These are phyloP conservation scores for Babyrousa celebensis DNA, from an alignment of 2,797 vertebrate genomes.

Conservation along the genomic window DNA sequence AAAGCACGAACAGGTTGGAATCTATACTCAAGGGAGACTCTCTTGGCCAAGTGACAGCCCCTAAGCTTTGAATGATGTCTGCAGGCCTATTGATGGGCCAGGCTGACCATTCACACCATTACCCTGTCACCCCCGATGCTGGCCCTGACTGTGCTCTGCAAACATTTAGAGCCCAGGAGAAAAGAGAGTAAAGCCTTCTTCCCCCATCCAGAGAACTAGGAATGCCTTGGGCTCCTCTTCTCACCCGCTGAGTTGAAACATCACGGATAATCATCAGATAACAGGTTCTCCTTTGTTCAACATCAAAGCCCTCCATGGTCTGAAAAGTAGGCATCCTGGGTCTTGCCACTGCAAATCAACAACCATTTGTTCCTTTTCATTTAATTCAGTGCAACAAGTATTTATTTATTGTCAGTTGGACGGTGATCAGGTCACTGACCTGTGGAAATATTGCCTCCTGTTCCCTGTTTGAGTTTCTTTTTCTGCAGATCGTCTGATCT, in stretches of 20 bases:
- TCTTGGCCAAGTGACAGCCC: not conserved
- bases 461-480: not conserved
- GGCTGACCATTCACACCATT: not conserved
- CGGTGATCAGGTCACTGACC: not conserved
- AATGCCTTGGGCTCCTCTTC: not conserved
- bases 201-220: not conserved
- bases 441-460: not conserved
- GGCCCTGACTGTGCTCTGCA: not conserved
- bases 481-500: not conserved
- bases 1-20: not conserved
- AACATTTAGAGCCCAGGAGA: not conserved
- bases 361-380: not conserved
- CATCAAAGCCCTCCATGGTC: not conserved
- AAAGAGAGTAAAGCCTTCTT: not conserved
- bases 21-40: not conserved
- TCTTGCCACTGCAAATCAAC: not conserved
- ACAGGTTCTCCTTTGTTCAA: not conserved
- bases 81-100: not conserved
- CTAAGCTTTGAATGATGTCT: not conserved
- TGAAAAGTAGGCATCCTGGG: not conserved
- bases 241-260: not conserved
- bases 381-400: not conserved
- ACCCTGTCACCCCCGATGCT: not conserved
- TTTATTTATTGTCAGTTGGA: not conserved
- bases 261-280: not conserved